Conservation (phyloP, 2,113 vertebrate genomes). For the Microtus montanus region DNA sequence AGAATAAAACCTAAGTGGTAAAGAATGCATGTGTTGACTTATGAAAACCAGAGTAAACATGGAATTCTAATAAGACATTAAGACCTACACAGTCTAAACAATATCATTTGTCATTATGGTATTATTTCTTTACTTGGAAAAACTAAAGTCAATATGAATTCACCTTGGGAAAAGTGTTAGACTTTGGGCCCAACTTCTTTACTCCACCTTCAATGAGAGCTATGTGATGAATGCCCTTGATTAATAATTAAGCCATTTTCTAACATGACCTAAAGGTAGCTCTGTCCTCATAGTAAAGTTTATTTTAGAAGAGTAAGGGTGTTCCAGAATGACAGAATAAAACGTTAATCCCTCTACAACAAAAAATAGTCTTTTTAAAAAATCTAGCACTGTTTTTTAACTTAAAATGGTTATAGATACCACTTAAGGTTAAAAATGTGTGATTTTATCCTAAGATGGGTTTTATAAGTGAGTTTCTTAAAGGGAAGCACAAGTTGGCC, state of each 20-base stretch:
- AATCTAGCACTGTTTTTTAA: slow-evolving; percentile 24
- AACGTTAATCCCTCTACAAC: neutral
- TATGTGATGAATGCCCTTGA: neutral
- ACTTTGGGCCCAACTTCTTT: neutral
- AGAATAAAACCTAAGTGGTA: neutral
- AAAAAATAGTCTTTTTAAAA: neutral
- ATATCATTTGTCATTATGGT: neutral
- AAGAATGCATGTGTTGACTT: neutral
- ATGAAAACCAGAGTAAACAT: neutral
- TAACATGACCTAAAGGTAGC: neutral
- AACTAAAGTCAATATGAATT: slow-evolving; percentile 3
- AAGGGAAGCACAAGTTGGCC: neutral
- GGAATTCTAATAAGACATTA: slow-evolving; percentile 9
- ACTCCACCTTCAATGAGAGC: neutral
- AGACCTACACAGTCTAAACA: neutral
- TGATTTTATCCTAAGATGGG: neutral
- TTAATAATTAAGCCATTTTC: slow-evolving; percentile 1
- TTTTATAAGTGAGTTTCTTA: slow-evolving; percentile 7
- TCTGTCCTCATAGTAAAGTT: neutral
- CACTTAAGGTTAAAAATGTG: neutral
- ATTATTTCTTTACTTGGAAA: slow-evolving; percentile 11
- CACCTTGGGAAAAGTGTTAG: neutral
- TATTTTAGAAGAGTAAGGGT: slow-evolving; percentile 1
- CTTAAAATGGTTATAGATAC: neutral
- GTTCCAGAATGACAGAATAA: neutral